phyloP scores from a whole-genome alignment of 2,797 vertebrate species.

The Etheostoma nigrum region DNA sequence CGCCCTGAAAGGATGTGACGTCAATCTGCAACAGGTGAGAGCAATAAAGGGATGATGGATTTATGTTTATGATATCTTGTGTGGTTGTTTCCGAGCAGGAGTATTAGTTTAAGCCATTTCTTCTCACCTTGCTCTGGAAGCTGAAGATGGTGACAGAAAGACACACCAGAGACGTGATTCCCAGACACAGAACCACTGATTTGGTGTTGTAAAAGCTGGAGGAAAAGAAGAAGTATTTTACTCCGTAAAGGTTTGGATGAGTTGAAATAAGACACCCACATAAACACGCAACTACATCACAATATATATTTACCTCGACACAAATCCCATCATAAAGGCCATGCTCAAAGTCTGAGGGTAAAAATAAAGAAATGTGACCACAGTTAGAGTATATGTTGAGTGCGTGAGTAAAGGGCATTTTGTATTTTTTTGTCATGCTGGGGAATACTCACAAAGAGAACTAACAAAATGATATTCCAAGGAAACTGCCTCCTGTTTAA shows the following conservation, averaged over 20 bases:
- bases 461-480: conserved; percentile 92
- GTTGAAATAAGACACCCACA: background rate
- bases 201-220: conserved; percentile 94
- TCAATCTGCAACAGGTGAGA: conserved; percentile 85
- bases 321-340: conserved; percentile 86
- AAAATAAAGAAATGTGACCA: conserved; percentile 14
- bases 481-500: conserved; percentile 91
- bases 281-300: background rate
- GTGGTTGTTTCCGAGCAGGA: background rate
- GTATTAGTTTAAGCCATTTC: background rate
- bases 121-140: conserved; percentile 93
- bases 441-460: conserved; percentile 91
- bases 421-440: background rate
- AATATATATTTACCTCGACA: conserved; percentile 81
- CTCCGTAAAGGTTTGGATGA: background rate
- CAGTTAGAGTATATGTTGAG: background rate
- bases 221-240: conserved; percentile 13
- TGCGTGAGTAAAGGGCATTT: background rate
- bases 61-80: background rate
- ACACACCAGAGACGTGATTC: conserved; percentile 93
- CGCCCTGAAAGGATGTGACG: conserved; percentile 92
- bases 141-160: conserved; percentile 94
- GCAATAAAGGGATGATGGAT: background rate
- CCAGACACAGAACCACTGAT: conserved; percentile 91
- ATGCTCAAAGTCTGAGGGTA: conserved; percentile 83